These are phyloP conservation scores for Pachypanchax playfairii DNA, from an alignment of 2,113 vertebrate genomes.

Conservation along the genomic window DNA sequence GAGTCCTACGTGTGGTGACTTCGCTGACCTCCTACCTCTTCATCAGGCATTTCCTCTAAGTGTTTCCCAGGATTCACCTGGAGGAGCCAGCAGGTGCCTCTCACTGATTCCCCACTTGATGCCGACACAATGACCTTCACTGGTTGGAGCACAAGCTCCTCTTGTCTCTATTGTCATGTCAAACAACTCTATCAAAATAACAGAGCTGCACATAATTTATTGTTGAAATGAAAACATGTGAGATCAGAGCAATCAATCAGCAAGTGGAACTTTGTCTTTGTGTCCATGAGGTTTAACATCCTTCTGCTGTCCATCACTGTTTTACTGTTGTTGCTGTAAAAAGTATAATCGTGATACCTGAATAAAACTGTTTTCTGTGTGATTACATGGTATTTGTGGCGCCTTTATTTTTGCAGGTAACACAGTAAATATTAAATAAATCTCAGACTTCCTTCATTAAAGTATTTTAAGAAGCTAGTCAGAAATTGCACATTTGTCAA, in stretches of 20 bases:
- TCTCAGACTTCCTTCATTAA: no score
- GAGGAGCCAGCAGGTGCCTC: slow-evolving; percentile 69
- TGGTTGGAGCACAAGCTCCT: slow-evolving; percentile 32
- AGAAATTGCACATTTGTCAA: no score
- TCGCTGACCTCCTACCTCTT: slow-evolving; percentile 3
- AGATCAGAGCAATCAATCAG: slow-evolving; percentile 43
- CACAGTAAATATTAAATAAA: no score
- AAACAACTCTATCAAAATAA: slow-evolving; percentile 45
- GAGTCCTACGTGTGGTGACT: slow-evolving; percentile 82
- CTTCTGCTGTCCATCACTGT: slow-evolving; percentile 16
- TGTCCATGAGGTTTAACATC: slow-evolving; percentile 22
- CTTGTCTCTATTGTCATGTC: slow-evolving; percentile 38
- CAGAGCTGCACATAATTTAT: slow-evolving; percentile 75
- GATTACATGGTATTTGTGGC: slow-evolving; percentile 37
- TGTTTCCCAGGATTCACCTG: slow-evolving; percentile 54
- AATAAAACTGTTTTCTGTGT: slow-evolving; percentile 58
- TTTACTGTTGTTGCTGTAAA: slow-evolving; percentile 70
- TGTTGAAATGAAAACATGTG: slow-evolving; percentile 58
- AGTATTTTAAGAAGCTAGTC: no score
- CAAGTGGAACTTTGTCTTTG: slow-evolving; percentile 37
- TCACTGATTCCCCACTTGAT: slow-evolving; percentile 30
- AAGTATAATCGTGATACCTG: slow-evolving; percentile 41
- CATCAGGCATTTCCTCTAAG: slow-evolving; percentile 43
- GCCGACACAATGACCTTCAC: slow-evolving; percentile 36
- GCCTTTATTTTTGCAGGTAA: background rate